phyloP scores from a whole-genome alignment of 1,140 invertebrate species.

The Drosophila ercepeae region DNA sequence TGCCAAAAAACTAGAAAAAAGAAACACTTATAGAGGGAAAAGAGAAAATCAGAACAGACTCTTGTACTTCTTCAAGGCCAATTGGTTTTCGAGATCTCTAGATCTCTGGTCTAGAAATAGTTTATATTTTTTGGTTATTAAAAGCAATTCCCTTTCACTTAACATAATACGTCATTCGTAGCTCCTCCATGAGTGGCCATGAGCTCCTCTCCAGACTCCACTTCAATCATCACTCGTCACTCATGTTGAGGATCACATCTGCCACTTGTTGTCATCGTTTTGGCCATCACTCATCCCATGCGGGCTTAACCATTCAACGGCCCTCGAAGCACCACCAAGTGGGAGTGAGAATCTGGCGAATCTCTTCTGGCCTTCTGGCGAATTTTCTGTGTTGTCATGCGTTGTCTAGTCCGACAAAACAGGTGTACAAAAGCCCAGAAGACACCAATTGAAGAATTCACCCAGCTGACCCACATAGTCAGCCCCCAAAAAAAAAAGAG shows the following conservation, averaged over 20 bases:
- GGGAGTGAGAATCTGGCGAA: constrained; percentile 16
- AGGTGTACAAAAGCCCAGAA: constrained; percentile 23
- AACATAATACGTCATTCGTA: background rate
- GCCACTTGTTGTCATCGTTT: constrained; percentile 19
- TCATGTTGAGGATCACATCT: constrained; percentile 15
- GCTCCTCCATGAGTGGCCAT: constrained; percentile 19
- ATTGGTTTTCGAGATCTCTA: background rate
- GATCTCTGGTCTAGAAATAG: background rate
- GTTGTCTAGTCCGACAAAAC: constrained; percentile 28
- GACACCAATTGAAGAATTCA: constrained; percentile 36
- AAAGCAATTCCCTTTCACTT: background rate
- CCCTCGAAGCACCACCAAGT: constrained; percentile 20
- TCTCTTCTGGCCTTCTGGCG: no score
- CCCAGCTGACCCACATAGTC: constrained; percentile 37
- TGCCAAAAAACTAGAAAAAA: constrained; percentile 21
- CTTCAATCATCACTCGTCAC: constrained; percentile 42
- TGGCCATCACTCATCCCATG: background rate
- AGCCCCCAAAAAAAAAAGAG: constrained; percentile 27
- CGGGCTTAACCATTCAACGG: constrained; percentile 14
- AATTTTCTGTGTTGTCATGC: constrained; percentile 51
- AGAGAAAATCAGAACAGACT: background rate
- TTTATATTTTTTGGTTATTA: background rate
- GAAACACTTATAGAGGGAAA: background rate
- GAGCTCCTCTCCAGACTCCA: constrained; percentile 18
- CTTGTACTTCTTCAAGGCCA: constrained; percentile 10